Evolutionary conservation across 2,113 vertebrate genomes (phyloP), one percentile per base, ranked within the genome.

Genomic region (Rhinoderma darwinii): DNA sequence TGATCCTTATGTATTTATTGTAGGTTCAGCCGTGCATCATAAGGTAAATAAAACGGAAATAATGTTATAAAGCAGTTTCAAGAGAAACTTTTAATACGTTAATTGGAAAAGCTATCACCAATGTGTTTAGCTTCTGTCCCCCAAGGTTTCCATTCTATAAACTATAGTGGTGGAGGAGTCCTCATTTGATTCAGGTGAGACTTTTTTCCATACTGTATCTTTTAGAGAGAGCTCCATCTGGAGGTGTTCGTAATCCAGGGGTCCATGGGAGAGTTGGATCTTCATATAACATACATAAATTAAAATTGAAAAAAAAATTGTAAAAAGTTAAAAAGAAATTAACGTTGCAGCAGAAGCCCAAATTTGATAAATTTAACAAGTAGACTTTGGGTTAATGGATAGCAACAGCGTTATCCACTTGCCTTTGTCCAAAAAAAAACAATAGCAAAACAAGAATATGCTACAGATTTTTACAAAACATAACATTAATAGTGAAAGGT

Each of bases 211-310:
- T 66, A 98, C 93, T 91, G 96, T 96, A 91, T 97, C 97, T 97
- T 97, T 98, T 95, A 99, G 96, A 96, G 97, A 96, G 91, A 99
- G 96, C 94, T 99, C 98, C 93, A 97, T 95, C 93, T 98, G 97
- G 92, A 99, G 97, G 93, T 97, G 98, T 94, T 99, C 97, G 94
- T 97, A 98, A 96, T 99, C 97, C 97, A 98, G 93, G 89, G 97
- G 95, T 97, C 97, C 96, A 89, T 95, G 96, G 95, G 89, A 91
- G 93, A 94, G 93, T 94, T 96, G 97, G 96, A 97, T 97, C 95
- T 98, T 97, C 93, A 97, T 97, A 96, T 92, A 94, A 99, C 95
- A 99, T 91, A 96, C 86, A 95, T 92, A 94, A 96, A 92, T 95
- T 88, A 95, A 92, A 90, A 87, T 90, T 92, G 92, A 91, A 88